Evolutionary conservation across 2,797 vertebrate genomes (phyloP).

Genomic region (Schizopygopsis malacanthus): DNA sequence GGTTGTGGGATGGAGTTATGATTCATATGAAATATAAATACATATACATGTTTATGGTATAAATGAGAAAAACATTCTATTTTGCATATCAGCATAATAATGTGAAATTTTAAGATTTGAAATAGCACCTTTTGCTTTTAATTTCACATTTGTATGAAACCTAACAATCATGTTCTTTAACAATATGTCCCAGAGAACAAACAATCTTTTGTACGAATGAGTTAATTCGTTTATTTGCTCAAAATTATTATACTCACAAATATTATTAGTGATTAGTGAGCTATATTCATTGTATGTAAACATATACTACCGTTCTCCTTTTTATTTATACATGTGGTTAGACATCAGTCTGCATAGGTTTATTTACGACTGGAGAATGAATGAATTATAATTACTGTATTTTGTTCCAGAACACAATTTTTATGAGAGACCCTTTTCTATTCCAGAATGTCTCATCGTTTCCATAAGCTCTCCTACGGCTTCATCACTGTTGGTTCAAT

Average conservation of each 20-base stretch:
- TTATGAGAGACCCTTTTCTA: slow-evolving; percentile 29
- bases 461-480: slow-evolving; percentile 67
- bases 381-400: neutral
- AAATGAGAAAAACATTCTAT: neutral
- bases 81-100: neutral
- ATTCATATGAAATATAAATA: neutral
- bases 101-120: neutral
- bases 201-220: neutral
- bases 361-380: neutral
- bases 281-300: neutral
- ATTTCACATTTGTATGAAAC: neutral
- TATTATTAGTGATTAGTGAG: neutral
- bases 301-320: neutral
- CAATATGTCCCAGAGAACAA: neutral
- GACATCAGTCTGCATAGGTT: neutral
- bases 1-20: neutral
- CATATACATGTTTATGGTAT: neutral
- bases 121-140: neutral
- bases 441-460: slow-evolving; percentile 73
- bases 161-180: neutral
- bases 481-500: slow-evolving; percentile 74
- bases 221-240: neutral
- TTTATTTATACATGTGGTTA: neutral
- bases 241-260: neutral
- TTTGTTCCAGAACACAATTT: neutral